A percentile compares a stretch with the other conserved stretches of the same genome.
Conservation (phyloP, 2,888 invertebrate genomes). For the Vesta saturnalis region DNA sequence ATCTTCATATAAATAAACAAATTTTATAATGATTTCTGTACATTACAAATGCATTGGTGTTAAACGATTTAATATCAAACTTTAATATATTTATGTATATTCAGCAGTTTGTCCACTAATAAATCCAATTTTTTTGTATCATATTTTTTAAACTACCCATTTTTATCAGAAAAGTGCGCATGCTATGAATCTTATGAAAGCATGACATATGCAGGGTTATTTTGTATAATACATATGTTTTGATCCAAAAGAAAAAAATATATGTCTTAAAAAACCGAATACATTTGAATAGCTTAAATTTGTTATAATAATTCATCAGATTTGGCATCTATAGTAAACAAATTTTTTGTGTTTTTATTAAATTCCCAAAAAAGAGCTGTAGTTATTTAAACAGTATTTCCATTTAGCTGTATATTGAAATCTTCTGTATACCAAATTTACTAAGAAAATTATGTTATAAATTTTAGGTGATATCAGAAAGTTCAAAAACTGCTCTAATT, state of each 20-base stretch:
- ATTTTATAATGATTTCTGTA: too few species aligned
- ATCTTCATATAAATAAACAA: too few species aligned
- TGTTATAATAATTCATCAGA: background rate
- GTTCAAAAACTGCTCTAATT: slow-evolving; percentile 7
- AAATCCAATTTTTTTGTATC: slow-evolving; percentile 3
- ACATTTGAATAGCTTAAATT: slow-evolving; percentile 12
- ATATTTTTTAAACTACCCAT: slow-evolving; percentile 8
- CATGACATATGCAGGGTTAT: slow-evolving; percentile 8
- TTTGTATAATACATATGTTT: slow-evolving; percentile 14
- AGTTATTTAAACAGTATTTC: too few species aligned
- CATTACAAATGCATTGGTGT: background rate
- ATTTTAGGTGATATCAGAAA: background rate
- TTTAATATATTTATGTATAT: background rate
- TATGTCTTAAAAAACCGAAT: slow-evolving; percentile 1
- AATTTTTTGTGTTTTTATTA: background rate
- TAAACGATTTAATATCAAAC: too few species aligned
- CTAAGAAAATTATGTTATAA: background rate
- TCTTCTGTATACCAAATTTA: too few species aligned
- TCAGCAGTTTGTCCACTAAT: background rate
- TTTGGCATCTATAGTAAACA: background rate
- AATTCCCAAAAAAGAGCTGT: background rate
- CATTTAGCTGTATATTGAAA: too few species aligned
- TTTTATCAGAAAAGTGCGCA: slow-evolving; percentile 12
- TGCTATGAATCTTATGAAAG: slow-evolving; percentile 12
- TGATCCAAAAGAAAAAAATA: slow-evolving; percentile 10